These are phyloP conservation scores for Spisula subtruncata DNA, from an alignment of 2,888 invertebrate species.

Conservation along the genomic window DNA sequence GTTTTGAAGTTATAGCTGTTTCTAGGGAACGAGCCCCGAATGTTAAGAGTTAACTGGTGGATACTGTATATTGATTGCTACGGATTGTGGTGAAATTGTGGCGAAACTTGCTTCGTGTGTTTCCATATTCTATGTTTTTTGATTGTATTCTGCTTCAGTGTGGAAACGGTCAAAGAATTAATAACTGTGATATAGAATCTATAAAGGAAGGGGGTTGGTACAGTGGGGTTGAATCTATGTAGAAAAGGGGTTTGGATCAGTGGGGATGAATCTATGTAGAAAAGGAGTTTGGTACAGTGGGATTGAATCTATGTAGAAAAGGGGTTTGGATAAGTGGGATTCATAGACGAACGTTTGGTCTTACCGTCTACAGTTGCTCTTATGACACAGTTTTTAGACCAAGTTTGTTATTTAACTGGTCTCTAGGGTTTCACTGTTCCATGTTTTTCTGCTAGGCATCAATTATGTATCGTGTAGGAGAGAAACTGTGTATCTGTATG, in stretches of 20 bases:
- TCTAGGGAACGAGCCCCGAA: too few relatives aligned
- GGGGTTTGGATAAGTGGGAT: neutral
- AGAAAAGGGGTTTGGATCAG: neutral
- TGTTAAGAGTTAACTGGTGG: too few relatives aligned
- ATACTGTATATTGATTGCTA: too few relatives aligned
- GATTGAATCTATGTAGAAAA: too few relatives aligned
- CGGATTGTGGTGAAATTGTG: too few relatives aligned
- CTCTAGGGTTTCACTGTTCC: neutral
- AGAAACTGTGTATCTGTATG: neutral
- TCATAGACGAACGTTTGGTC: neutral
- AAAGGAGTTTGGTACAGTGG: too few relatives aligned
- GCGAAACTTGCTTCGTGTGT: too few relatives aligned
- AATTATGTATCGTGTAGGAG: neutral
- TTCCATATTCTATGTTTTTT: too few relatives aligned
- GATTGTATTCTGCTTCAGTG: too few relatives aligned
- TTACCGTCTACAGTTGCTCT: neutral
- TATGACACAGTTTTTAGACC: neutral
- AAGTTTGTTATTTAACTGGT: neutral
- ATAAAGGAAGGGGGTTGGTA: neutral
- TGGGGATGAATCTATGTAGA: neutral
- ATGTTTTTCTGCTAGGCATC: neutral
- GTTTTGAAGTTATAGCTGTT: too few relatives aligned
- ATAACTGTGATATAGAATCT: neutral
- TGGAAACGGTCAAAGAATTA: too few relatives aligned
- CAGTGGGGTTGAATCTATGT: too few relatives aligned